These are phyloP conservation scores for Neosalanx taihuensis DNA, from an alignment of 2,797 vertebrate genomes.

Conservation along the genomic window DNA sequence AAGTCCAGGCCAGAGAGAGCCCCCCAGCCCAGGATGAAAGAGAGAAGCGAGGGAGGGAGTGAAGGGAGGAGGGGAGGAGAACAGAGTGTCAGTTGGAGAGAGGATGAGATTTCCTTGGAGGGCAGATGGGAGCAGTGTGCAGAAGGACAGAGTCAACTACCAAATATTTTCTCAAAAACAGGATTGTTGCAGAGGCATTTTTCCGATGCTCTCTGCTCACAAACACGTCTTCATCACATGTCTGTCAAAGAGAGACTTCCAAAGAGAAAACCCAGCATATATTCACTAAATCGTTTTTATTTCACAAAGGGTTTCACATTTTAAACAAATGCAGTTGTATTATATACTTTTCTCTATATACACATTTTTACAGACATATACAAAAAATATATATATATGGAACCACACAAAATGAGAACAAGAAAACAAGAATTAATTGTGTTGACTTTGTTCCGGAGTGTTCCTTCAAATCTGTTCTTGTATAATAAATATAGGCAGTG, in stretches of 20 bases:
- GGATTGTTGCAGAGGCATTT: constrained; percentile 5
- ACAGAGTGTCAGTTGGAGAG: constrained; percentile 24
- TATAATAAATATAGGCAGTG: neutral
- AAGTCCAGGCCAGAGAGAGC: constrained; percentile 55
- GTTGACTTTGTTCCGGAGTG: constrained; percentile 27
- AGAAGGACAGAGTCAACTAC: neutral
- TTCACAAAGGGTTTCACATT: constrained; percentile 64
- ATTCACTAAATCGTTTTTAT: constrained; percentile 44
- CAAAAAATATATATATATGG: constrained; percentile 42
- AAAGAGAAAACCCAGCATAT: neutral
- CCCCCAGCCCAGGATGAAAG: constrained; percentile 56
- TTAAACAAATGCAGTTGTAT: constrained; percentile 60
- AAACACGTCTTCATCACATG: neutral
- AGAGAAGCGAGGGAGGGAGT: constrained; percentile 39
- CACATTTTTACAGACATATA: constrained; percentile 72
- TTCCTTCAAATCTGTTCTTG: constrained; percentile 31
- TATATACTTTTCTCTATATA: constrained; percentile 73
- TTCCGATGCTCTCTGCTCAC: constrained; percentile 4
- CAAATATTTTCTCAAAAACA: neutral
- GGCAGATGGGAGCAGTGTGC: neutral
- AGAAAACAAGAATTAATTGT: constrained; percentile 31
- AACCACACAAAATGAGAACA: constrained; percentile 36
- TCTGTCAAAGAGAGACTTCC: too few species aligned
- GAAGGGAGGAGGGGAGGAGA: constrained; percentile 39
- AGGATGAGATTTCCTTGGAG: constrained; percentile 29